A percentile compares a stretch with the other conserved stretches of the same genome.
Evolutionary conservation across 2,113 vertebrate genomes (phyloP).

Genomic region (Redunca redunca): DNA sequence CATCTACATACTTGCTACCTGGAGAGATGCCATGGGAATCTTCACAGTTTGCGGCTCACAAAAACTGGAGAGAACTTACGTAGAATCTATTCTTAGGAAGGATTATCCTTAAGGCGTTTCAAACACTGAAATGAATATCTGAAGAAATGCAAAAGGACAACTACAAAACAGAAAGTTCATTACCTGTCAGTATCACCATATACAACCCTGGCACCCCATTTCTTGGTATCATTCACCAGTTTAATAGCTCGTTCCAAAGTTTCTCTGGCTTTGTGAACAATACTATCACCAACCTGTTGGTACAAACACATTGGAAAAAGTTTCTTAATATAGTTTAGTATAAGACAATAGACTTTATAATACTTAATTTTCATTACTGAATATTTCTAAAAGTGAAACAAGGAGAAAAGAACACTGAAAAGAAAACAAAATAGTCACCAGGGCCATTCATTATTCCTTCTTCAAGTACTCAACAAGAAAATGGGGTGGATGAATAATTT

Average conservation of each 20-base stretch:
- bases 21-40: not conserved
- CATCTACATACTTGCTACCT: not conserved
- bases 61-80: not conserved
- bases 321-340: slow-evolving; percentile 7
- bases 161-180: slow-evolving; percentile 16
- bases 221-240: slow-evolving; percentile 96
- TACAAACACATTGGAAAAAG: slow-evolving; percentile 58
- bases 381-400: slow-evolving; percentile 31
- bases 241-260: slow-evolving; percentile 97
- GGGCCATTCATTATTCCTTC: not conserved
- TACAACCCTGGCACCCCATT: slow-evolving; percentile 96
- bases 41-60: not conserved
- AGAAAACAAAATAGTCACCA: not conserved
- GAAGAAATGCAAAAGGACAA: slow-evolving; percentile 31
- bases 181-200: slow-evolving; percentile 99
- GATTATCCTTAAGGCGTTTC: not conserved
- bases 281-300: slow-evolving; percentile 94
- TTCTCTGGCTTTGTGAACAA: slow-evolving; percentile 98
- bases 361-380: slow-evolving; percentile 32
- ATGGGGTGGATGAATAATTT: not conserved
- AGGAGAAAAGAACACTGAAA: slow-evolving; percentile 18
- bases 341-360: not conserved
- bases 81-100: slow-evolving; percentile 5
- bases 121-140: not conserved
- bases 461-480: slow-evolving; percentile 27